Conservation (phyloP, 2,888 invertebrate species). For the Nipponacmea schrenckii region DNA sequence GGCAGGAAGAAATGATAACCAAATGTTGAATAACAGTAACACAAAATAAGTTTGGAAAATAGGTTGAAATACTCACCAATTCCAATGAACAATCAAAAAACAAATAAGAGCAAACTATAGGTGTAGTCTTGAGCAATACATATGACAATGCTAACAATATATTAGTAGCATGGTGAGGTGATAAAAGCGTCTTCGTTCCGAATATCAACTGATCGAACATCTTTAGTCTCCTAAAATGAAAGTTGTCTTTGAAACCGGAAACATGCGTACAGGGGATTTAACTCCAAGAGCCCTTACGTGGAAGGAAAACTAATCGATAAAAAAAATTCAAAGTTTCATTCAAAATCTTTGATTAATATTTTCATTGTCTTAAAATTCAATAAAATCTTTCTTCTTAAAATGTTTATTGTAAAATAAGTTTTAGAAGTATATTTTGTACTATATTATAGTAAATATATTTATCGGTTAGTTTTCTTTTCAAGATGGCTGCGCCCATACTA, state of each 20-base stretch:
- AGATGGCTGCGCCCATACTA: constrained; percentile 15
- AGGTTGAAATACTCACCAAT: constrained; percentile 43
- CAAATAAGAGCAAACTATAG: constrained; percentile 45
- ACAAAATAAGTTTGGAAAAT: background rate
- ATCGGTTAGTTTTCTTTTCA: constrained; percentile 1
- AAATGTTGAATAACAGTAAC: no score
- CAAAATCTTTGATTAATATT: no score
- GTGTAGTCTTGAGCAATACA: constrained; percentile 48
- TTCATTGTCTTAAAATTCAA: no score
- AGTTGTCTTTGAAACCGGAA: background rate
- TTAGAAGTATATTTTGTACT: background rate
- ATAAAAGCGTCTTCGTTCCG: constrained; percentile 32
- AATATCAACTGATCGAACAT: background rate
- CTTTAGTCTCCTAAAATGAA: background rate
- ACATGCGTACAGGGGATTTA: background rate
- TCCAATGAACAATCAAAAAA: constrained; percentile 59
- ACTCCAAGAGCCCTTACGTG: background rate
- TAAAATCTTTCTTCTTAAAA: no score
- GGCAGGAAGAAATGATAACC: no score
- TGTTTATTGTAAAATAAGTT: no score
- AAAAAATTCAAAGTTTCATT: no score
- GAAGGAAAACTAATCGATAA: background rate
- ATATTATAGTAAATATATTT: background rate
- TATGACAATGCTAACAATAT: constrained; percentile 45
- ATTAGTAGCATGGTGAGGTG: constrained; percentile 53